Conservation (phyloP, 2,113 vertebrate genomes). For the Oryzias woworae region DNA sequence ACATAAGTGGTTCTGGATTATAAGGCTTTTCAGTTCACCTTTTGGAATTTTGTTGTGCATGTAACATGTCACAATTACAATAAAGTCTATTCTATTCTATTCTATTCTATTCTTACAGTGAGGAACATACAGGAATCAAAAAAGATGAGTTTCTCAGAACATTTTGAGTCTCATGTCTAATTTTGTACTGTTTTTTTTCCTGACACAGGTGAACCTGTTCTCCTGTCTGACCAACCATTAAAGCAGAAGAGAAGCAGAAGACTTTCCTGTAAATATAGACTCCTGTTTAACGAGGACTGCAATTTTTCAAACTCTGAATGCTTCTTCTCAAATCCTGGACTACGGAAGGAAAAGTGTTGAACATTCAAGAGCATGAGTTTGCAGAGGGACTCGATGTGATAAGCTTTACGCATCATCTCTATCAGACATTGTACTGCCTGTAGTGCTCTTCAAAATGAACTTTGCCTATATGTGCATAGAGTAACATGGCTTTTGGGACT, state of each 20-base stretch:
- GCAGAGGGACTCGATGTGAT: slow-evolving; percentile 36
- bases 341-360: slow-evolving; percentile 20
- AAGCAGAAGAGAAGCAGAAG: slow-evolving; percentile 36
- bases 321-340: slow-evolving; percentile 47
- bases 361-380: slow-evolving; percentile 12
- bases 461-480: slow-evolving; percentile 52
- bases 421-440: slow-evolving; percentile 56
- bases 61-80: too few species aligned
- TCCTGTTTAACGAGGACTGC: slow-evolving; percentile 49
- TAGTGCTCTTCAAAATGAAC: slow-evolving; percentile 62
- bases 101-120: too few species aligned
- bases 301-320: slow-evolving; percentile 40
- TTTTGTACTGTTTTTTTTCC: slow-evolving; percentile 44
- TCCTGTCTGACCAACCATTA: slow-evolving; percentile 1
- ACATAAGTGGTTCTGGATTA: too few species aligned
- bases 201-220: slow-evolving; percentile 80
- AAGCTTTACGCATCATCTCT: slow-evolving; percentile 49
- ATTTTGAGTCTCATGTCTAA: too few species aligned
- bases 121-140: too few species aligned
- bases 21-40: too few species aligned
- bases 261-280: slow-evolving; percentile 72
- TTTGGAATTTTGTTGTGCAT: too few species aligned
- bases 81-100: too few species aligned
- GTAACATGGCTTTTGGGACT: slow-evolving; percentile 24
- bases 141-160: too few species aligned